Percentiles rank a stretch among this genome's conserved stretches.
These are phyloP conservation scores for Tiphia femorata DNA, from an alignment of 2,888 invertebrate species.

Conservation along the genomic window DNA sequence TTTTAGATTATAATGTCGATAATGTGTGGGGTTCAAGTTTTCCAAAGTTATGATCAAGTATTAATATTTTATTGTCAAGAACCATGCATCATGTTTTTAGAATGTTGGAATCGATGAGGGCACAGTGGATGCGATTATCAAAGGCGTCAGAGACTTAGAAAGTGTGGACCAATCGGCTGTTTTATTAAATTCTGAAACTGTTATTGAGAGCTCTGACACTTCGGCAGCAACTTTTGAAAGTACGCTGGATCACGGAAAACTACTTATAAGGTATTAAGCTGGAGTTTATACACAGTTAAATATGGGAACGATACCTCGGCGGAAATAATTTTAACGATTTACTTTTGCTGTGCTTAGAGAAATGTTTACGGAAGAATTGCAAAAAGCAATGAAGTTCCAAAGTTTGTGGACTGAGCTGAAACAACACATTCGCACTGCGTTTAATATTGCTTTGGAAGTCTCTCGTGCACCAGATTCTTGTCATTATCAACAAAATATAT, in stretches of 20 bases:
- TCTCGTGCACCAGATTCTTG: constrained; percentile 42
- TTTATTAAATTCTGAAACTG: constrained; percentile 5
- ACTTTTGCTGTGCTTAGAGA: constrained; percentile 40
- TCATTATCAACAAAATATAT: constrained; percentile 45
- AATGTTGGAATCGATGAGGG: constrained; percentile 21
- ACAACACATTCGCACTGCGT: constrained; percentile 68
- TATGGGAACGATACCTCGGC: background rate
- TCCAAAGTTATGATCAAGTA: too few relatives aligned
- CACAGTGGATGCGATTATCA: constrained; percentile 22
- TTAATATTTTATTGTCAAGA: background rate
- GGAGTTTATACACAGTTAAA: background rate
- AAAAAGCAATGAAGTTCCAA: constrained; percentile 68
- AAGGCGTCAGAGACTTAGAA: constrained; percentile 24
- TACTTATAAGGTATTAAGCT: constrained; percentile 50
- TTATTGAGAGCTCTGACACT: constrained; percentile 7
- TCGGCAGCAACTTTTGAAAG: constrained; percentile 14
- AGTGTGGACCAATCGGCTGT: constrained; percentile 2
- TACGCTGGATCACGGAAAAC: constrained; percentile 35
- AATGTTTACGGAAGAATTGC: constrained; percentile 61
- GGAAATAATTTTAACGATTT: background rate
- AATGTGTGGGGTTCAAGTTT: background rate
- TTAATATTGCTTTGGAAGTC: constrained; percentile 62
- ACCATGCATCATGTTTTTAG: constrained; percentile 23
- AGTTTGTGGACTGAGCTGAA: constrained; percentile 70
- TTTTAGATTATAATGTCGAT: background rate